These are phyloP conservation scores for Crypturellus tataupa DNA, from an alignment of 2,797 vertebrate species.

Conservation along the genomic window DNA sequence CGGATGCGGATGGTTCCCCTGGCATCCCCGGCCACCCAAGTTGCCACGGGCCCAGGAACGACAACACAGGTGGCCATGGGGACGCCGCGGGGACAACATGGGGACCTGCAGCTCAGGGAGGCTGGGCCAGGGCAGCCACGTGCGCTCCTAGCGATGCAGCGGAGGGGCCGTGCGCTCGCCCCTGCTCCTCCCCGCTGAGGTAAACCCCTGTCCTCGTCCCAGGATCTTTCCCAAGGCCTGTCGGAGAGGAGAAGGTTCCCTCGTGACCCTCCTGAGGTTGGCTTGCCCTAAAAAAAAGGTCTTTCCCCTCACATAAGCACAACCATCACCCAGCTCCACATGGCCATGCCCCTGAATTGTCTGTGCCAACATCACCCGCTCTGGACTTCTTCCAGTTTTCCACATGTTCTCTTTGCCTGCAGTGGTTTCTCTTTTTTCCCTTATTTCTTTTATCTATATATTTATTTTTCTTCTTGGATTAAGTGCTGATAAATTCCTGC, in stretches of 20 bases:
- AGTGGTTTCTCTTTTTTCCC: not conserved
- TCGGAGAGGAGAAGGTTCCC: not conserved
- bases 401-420: not conserved
- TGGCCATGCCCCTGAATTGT: not conserved
- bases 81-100: not conserved
- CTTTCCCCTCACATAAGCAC: not conserved
- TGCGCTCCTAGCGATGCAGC: too few species aligned
- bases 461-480: not conserved
- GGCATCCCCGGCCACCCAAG: not conserved
- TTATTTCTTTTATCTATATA: not conserved
- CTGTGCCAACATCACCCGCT: not conserved
- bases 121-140: too few species aligned
- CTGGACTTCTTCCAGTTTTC: not conserved
- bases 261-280: not conserved
- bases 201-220: not conserved
- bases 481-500: not conserved
- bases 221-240: too few species aligned
- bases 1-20: not conserved
- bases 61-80: not conserved
- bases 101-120: not conserved
- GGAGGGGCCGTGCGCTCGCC: not conserved
- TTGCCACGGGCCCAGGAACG: not conserved
- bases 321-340: not conserved
- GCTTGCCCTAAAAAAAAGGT: not conserved
- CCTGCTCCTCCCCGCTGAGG: not conserved